A percentile compares a stretch with the other conserved stretches of the same genome.
phyloP scores from a whole-genome alignment of 2,888 invertebrate genomes.

The Epinotia brunnichana region DNA sequence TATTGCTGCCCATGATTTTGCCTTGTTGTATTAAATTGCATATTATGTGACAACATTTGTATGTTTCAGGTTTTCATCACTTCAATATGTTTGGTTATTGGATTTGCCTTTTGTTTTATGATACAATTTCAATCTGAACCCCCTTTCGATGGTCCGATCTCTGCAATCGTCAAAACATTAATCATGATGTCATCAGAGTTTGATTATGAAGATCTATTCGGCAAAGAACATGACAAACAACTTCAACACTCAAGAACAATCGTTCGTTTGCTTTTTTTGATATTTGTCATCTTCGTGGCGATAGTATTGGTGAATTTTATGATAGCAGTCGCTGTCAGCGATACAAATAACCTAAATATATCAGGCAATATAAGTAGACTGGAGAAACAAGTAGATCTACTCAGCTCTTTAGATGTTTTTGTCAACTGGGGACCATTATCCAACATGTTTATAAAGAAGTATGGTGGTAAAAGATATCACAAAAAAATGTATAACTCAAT shows the following conservation, averaged over 20 bases:
- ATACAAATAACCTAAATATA: conserved; percentile 60
- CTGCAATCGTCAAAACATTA: conserved; percentile 61
- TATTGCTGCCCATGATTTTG: too few species aligned
- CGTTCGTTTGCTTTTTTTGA: conserved; percentile 58
- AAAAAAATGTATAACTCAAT: conserved; percentile 41
- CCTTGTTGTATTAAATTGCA: too few species aligned
- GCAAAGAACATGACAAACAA: conserved; percentile 41
- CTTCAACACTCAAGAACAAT: conserved; percentile 53
- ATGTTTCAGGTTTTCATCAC: conserved; percentile 56
- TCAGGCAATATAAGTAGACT: conserved; percentile 60
- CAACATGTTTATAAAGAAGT: conserved; percentile 45
- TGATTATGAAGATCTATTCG: conserved; percentile 60
- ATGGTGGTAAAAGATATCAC: conserved; percentile 26
- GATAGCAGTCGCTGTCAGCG: conserved; percentile 66
- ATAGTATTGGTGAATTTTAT: conserved; percentile 66
- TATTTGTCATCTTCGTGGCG: conserved; percentile 61
- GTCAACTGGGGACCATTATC: conserved; percentile 49
- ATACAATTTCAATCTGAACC: conserved; percentile 57
- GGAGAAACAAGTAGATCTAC: conserved; percentile 61
- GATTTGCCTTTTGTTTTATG: conserved; percentile 64
- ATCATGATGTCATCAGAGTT: conserved; percentile 71
- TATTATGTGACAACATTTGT: background rate
- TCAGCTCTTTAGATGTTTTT: conserved; percentile 54
- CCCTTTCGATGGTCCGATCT: conserved; percentile 58
- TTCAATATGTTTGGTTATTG: conserved; percentile 58